phyloP scores from a whole-genome alignment of 2,888 invertebrate genomes.

The Drosophila paramelanica region DNA sequence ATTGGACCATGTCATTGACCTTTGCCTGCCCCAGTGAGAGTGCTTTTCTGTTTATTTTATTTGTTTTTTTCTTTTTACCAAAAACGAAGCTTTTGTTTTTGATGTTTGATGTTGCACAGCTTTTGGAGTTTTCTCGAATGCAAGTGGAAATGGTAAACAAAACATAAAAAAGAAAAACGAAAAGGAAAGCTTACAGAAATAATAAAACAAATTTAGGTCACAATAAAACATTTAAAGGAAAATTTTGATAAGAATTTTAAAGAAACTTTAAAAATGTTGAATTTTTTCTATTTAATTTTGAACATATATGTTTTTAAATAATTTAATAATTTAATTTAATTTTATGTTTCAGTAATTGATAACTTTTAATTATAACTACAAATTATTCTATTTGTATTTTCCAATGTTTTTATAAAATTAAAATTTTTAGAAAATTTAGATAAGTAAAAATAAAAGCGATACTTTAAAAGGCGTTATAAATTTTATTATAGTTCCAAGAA shows the following conservation, averaged over 20 bases:
- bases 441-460: too few relatives aligned
- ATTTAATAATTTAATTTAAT: too few relatives aligned
- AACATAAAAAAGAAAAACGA: background rate
- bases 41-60: constrained; percentile 51
- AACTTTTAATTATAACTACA: too few relatives aligned
- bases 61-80: constrained; percentile 27
- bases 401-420: too few relatives aligned
- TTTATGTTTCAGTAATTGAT: too few relatives aligned
- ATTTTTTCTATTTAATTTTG: too few relatives aligned
- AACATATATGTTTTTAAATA: too few relatives aligned
- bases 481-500: too few relatives aligned
- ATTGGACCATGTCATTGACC: constrained; percentile 83
- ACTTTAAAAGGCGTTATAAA: too few relatives aligned
- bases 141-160: constrained; percentile 35
- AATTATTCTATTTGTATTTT: too few relatives aligned
- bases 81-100: constrained; percentile 39
- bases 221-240: background rate
- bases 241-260: background rate
- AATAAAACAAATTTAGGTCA: background rate
- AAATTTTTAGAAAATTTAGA: too few relatives aligned
- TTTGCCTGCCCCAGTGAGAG: constrained; percentile 75
- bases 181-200: constrained; percentile 11
- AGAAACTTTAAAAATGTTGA: too few relatives aligned
- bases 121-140: constrained; percentile 48
- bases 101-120: background rate